Base-by-base conservation (phyloP, 1,140 invertebrate species). In the Diachasma alloeum region DNA sequence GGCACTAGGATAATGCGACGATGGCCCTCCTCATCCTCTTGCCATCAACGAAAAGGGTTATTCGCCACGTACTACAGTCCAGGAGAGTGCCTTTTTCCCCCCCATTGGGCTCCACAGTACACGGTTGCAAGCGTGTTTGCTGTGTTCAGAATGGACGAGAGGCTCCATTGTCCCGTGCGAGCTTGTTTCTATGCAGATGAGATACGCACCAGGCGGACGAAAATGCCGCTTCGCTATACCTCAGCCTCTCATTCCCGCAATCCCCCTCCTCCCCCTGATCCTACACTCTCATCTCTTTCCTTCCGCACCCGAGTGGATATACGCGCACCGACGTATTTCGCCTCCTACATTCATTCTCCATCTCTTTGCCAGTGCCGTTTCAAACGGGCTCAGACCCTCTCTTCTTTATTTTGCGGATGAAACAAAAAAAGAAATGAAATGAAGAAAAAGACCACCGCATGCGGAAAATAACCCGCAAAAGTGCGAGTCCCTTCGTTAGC, bases 141-240 rank as follows among this genome's bases (percentile, higher is more conserved):
- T 84, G 84, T 84, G 82, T 85, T 86, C 82, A 85, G 84, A 87
- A 85, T 84, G 87, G 83, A 86, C 84, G 84, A 84, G 85, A 85
- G 83, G 81, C 81, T 83, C 83, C 79, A 88, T 88, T 88, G 87
- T 88, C 82, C 84, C 75, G 80, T 22, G 76, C 80, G 82, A 87
- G 87, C 87, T 87, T 87, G 86, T 88, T 88, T 86, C 85, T 86
- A 88, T 87, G 87, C 87, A 88, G 87, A 88, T 88, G 87, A 88
- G 87, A 83, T 83, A 84, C 78, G 78, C 81, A 79, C 42, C 80
- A 80, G 75, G 70, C 75, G 67, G 63, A 76, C 70, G 42, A 72
- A 67, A 63, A 46, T 73, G 66, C 42, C 36, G 63, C 48, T 73
- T 66, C 74, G 48, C 68, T 74, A 17, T 46, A 36, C 56, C 46